Percentiles rank a stretch among this genome's conserved stretches.
These are phyloP conservation scores for Epistrophe grossulariae DNA, from an alignment of 2,888 invertebrate genomes.

Conservation along the genomic window DNA sequence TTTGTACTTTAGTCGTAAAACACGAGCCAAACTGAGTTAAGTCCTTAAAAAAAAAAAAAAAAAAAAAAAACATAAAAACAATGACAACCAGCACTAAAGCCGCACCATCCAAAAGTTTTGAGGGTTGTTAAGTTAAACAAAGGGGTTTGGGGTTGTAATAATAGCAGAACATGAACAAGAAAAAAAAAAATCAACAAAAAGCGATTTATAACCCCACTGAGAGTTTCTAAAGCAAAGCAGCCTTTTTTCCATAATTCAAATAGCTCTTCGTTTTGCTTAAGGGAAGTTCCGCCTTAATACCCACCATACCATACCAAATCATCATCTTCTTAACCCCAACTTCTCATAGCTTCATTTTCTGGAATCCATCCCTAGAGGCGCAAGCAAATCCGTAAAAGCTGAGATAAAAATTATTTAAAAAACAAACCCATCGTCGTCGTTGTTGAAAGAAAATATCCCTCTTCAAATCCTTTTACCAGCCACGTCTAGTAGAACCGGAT, in stretches of 20 bases:
- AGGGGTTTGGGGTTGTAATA: slow-evolving; percentile 23
- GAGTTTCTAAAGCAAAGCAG: slow-evolving; percentile 46
- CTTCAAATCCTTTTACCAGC: slow-evolving; percentile 57
- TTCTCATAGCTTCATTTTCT: not conserved
- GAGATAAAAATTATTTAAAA: slow-evolving; percentile 58
- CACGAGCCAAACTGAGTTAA: slow-evolving; percentile 41
- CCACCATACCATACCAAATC: not conserved
- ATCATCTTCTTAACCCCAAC: slow-evolving; percentile 14
- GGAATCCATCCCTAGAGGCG: slow-evolving; percentile 27
- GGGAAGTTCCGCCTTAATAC: slow-evolving; percentile 43
- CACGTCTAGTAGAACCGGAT: slow-evolving; percentile 61
- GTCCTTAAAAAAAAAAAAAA: not conserved
- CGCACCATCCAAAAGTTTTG: slow-evolving; percentile 13
- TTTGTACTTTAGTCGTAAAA: slow-evolving; percentile 65
- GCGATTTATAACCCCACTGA: slow-evolving; percentile 71
- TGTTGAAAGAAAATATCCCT: slow-evolving; percentile 53
- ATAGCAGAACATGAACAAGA: slow-evolving; percentile 14
- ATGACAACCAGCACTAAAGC: slow-evolving; percentile 64
- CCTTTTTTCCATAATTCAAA: slow-evolving; percentile 62
- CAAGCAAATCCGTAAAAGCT: slow-evolving; percentile 53
- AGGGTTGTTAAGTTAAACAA: slow-evolving; percentile 23
- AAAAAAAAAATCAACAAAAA: slow-evolving; percentile 43
- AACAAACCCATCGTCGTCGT: slow-evolving; percentile 6
- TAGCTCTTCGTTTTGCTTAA: slow-evolving; percentile 38
- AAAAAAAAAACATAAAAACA: slow-evolving; percentile 38